Evolutionary conservation across 2,797 vertebrate species (phyloP).

Genomic region (Scolopax bukidnonensis): DNA sequence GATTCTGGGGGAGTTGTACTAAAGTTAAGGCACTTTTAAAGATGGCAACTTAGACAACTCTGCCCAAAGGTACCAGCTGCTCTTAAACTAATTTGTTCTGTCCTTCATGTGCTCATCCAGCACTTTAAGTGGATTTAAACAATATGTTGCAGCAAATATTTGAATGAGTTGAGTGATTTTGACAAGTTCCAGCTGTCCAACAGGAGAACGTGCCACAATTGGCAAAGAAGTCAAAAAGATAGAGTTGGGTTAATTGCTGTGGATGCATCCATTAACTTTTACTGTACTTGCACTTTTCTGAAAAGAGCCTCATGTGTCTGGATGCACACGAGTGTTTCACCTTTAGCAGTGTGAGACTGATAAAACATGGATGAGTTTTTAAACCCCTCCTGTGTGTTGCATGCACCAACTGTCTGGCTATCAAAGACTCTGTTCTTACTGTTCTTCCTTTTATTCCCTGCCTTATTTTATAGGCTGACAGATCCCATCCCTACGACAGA

Average conservation of each 20-base stretch:
- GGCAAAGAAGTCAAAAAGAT: not conserved
- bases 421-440: not conserved
- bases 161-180: not conserved
- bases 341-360: not conserved
- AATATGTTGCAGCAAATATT: not conserved
- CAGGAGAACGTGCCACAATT: not conserved
- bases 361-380: not conserved
- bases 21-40: not conserved
- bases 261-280: not conserved
- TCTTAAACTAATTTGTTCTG: not conserved
- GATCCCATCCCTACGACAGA: conserved; percentile 93
- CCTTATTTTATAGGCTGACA: conserved; percentile 83
- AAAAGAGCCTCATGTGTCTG: not conserved
- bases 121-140: not conserved
- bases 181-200: conserved; percentile 18
- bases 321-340: not conserved
- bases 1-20: not conserved
- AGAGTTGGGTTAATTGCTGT: not conserved
- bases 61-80: conserved; percentile 19
- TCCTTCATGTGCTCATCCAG: not conserved
- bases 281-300: not conserved
- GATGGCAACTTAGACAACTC: not conserved
- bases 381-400: not conserved
- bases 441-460: not conserved
- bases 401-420: not conserved